Conservation (phyloP, 2,113 vertebrate species). For the Stomatorhinus ivindoensis region DNA sequence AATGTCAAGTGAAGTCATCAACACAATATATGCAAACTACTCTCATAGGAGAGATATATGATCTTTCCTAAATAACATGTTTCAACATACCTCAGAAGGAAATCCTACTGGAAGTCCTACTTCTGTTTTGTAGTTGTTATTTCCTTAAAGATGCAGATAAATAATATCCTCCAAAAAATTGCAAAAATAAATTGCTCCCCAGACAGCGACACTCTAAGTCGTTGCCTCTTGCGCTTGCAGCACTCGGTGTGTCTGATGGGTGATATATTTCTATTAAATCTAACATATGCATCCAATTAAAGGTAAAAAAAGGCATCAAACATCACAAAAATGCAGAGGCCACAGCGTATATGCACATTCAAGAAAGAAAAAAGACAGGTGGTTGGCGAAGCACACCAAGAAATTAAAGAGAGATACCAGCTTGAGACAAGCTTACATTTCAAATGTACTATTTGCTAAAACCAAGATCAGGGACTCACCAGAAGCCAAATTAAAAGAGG, state of each 20-base stretch:
- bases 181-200: background rate
- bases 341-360: background rate
- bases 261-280: background rate
- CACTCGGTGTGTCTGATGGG: background rate
- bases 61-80: conserved; percentile 1
- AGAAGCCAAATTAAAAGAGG: background rate
- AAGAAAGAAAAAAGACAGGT: background rate
- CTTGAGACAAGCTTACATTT: background rate
- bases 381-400: background rate
- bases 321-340: background rate
- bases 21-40: background rate
- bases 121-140: background rate
- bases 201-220: background rate
- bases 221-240: background rate
- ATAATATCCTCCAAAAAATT: background rate
- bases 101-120: background rate
- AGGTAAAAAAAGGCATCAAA: background rate
- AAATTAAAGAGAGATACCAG: background rate
- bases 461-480: background rate
- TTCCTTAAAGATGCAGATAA: background rate
- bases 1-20: background rate
- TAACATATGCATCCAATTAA: background rate
- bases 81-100: background rate
- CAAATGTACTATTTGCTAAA: background rate
- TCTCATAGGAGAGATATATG: background rate